These are phyloP conservation scores for Cotesia vestalis DNA, from an alignment of 1,140 invertebrate species.

Conservation along the genomic window DNA sequence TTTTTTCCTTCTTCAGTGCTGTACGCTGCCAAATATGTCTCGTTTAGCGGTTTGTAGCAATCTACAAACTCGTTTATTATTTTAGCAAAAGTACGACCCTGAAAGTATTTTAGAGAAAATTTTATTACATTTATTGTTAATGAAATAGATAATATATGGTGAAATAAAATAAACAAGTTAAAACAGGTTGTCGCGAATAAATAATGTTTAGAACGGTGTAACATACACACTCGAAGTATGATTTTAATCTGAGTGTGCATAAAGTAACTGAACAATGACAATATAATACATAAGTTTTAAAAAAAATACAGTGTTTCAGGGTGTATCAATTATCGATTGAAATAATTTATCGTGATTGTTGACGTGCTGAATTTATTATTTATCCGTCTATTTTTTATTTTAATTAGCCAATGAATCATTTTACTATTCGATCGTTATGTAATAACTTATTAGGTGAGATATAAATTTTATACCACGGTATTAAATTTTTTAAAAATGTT, in stretches of 20 bases:
- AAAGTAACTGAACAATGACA: background rate
- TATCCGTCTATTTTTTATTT: background rate
- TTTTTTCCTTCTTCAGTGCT: slow-evolving; percentile 72
- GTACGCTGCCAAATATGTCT: slow-evolving; percentile 76
- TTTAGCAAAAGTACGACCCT: slow-evolving; percentile 81
- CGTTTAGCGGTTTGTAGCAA: slow-evolving; percentile 71
- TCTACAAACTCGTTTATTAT: slow-evolving; percentile 78
- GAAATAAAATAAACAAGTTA: slow-evolving; percentile 2
- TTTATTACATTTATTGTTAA: slow-evolving; percentile 27
- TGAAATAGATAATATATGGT: background rate
- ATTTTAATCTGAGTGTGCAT: too few species aligned
- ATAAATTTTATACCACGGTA: too few species aligned
- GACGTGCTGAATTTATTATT: too few species aligned
- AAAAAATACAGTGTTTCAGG: too few species aligned
- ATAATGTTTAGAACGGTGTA: too few species aligned
- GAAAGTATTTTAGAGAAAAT: slow-evolving; percentile 49
- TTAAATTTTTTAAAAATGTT: background rate
- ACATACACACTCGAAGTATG: background rate
- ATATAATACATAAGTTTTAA: too few species aligned
- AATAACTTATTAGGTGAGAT: too few species aligned
- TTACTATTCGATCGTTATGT: background rate
- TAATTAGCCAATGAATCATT: background rate
- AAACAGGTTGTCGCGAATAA: slow-evolving; percentile 6
- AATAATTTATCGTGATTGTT: too few species aligned
- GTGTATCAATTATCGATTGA: too few species aligned